Evolutionary conservation across 1,140 invertebrate species (phyloP), one percentile per base, ranked within the genome.

Genomic region (Tachypleus tridentatus): DNA sequence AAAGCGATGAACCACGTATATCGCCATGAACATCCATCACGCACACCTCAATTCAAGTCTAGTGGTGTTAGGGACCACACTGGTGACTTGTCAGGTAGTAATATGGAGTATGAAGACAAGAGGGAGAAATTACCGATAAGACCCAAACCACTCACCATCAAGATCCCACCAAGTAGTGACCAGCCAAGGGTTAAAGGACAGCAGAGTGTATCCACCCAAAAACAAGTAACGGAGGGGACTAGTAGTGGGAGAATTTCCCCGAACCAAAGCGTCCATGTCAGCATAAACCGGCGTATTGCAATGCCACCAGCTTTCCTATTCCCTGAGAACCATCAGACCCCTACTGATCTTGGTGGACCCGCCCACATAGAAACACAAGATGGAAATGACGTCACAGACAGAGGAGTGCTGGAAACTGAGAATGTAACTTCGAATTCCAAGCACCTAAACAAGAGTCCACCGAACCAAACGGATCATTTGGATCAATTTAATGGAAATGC

Each of bases 241-340:
- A 57, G 54, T 11, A 57, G 54, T 57, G 11, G 54, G 10, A 57
- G 54, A 10, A 57, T 10, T 10, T 10, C 10, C 54, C 54, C 11
- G 54, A 11, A 57, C 10, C 10, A 10, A 11, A 11, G 11, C 54
- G 54, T 10, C 54, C 54, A 10, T 11, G 11, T 57, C 54, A 10
- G 10, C 54, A 10, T 10, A 11, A 10, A 10, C 10, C 79, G 86
- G 61, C 78, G 85, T 57, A 90, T 86, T 71, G 87, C 89, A 76
- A 87, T 91, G 84, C 87, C 87, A 51, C 87, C 87, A n/a, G 82
- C 86, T 29, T 89, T 88, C 74, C 78, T 89, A 54, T 89, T 89
- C 75, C 85, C 86, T 47, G 87, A 89, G 76, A 85, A 82, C 10
- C 11, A 11, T 10, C 54, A 10, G 54, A 57, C 54, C 10, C 11